A percentile compares a stretch with the other conserved stretches of the same genome.
These are phyloP conservation scores for Ruditapes philippinarum DNA, from an alignment of 1,140 invertebrate genomes.

Conservation along the genomic window DNA sequence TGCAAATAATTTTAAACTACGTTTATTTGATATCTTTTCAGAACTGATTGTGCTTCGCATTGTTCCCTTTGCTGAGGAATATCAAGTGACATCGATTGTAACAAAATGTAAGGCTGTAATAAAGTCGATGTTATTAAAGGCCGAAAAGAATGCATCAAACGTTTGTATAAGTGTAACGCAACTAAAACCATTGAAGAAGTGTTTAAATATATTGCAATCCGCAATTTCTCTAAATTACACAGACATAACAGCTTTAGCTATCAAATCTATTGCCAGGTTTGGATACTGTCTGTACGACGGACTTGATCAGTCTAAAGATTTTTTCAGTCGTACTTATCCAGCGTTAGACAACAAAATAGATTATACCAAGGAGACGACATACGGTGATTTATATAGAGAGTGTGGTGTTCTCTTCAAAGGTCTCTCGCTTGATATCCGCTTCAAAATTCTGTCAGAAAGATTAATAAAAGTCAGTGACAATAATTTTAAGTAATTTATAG, in stretches of 20 bases:
- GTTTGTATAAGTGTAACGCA: not conserved
- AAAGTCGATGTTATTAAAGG: not conserved
- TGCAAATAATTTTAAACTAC: too few species aligned
- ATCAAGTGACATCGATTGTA: not conserved
- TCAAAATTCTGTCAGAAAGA: not conserved
- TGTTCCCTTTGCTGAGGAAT: not conserved
- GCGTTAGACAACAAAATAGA: too few species aligned
- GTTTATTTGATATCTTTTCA: too few species aligned
- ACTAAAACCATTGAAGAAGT: not conserved
- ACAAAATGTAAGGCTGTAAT: not conserved
- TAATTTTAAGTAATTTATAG: too few species aligned
- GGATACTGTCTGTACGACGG: not conserved
- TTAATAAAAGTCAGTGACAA: too few species aligned
- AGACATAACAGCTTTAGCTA: not conserved
- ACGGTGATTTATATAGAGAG: not conserved
- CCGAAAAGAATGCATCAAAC: not conserved
- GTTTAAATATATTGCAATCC: not conserved
- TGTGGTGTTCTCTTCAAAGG: not conserved
- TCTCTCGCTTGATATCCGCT: not conserved
- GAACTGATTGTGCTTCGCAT: not conserved
- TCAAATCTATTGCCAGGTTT: not conserved
- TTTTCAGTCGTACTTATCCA: too few species aligned
- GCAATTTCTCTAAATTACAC: not conserved
- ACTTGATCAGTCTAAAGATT: too few species aligned
- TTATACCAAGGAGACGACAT: too few species aligned